These are phyloP conservation scores for Henicopernis longicauda DNA, from an alignment of 2,113 vertebrate species.

Conservation along the genomic window DNA sequence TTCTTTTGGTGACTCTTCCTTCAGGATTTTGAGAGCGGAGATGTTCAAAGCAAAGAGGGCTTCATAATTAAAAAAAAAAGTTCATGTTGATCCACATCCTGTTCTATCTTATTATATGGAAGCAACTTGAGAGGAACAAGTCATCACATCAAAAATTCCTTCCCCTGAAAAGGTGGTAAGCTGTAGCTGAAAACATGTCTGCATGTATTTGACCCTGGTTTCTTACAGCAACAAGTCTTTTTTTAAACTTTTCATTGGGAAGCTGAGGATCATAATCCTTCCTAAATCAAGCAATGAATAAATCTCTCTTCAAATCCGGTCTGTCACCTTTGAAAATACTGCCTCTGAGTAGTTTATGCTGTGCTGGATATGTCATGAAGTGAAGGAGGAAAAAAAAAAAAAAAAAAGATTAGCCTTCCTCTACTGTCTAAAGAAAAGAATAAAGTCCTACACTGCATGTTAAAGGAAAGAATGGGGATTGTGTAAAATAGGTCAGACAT, in stretches of 20 bases:
- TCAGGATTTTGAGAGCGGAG: background rate
- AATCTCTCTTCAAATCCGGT: background rate
- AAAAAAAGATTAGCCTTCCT: background rate
- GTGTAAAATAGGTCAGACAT: constrained; percentile 51
- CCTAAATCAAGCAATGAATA: constrained; percentile 21
- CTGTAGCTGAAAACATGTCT: background rate
- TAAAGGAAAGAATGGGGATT: constrained; percentile 27
- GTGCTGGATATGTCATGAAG: background rate
- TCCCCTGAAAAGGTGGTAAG: background rate
- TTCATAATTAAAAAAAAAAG: background rate
- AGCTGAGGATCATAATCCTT: constrained; percentile 36
- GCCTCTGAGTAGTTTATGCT: background rate
- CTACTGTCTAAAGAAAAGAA: constrained; percentile 46
- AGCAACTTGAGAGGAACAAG: background rate
- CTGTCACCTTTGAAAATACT: background rate
- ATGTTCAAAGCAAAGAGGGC: background rate
- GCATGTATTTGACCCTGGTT: background rate
- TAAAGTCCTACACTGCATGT: background rate
- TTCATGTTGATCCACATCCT: background rate
- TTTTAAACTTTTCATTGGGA: background rate
- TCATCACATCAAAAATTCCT: background rate
- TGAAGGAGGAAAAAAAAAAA: background rate
- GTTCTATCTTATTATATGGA: background rate
- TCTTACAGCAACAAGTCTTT: background rate
- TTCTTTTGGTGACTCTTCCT: background rate